Conservation (phyloP, 2,888 invertebrate genomes). For the Cheilosia urbana region DNA sequence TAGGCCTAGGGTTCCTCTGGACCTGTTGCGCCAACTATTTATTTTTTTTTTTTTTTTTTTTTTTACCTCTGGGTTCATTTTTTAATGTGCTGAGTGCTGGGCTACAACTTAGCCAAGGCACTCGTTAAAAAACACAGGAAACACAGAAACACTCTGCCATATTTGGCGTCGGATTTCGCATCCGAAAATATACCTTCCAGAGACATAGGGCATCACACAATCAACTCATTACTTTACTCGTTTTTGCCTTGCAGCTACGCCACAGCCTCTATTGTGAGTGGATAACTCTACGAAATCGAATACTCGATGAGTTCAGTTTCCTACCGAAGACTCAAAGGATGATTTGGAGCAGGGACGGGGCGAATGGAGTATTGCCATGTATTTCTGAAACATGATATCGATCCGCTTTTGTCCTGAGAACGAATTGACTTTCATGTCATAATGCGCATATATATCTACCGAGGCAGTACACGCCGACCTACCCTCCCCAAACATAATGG, state of each 20-base stretch:
- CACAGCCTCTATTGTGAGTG: slow-evolving; percentile 40
- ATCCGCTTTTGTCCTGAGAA: slow-evolving; percentile 70
- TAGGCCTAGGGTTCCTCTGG: too few relatives aligned
- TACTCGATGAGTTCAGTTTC: slow-evolving; percentile 46
- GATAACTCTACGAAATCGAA: slow-evolving; percentile 61
- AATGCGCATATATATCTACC: slow-evolving; percentile 58
- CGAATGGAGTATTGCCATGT: slow-evolving; percentile 10
- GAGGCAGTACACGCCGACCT: slow-evolving; percentile 53
- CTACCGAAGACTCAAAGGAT: slow-evolving; percentile 37
- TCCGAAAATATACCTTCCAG: too few relatives aligned
- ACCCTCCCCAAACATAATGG: slow-evolving; percentile 23
- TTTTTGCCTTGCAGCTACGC: slow-evolving; percentile 15
- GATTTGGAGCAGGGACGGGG: slow-evolving; percentile 30
- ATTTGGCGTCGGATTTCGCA: too few relatives aligned
- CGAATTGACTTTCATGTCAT: slow-evolving; percentile 74
- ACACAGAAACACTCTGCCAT: too few relatives aligned
- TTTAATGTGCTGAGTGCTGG: too few relatives aligned
- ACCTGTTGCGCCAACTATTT: too few relatives aligned
- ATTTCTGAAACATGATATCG: slow-evolving; percentile 70
- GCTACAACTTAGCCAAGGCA: too few relatives aligned
- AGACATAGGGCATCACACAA: neutral
- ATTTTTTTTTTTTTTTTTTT: too few relatives aligned
- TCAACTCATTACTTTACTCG: neutral
- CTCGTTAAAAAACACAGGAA: too few relatives aligned
- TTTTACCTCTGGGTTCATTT: too few relatives aligned